Base-by-base conservation (phyloP, 2,797 vertebrate genomes). In the Pagetopsis macropterus region DNA sequence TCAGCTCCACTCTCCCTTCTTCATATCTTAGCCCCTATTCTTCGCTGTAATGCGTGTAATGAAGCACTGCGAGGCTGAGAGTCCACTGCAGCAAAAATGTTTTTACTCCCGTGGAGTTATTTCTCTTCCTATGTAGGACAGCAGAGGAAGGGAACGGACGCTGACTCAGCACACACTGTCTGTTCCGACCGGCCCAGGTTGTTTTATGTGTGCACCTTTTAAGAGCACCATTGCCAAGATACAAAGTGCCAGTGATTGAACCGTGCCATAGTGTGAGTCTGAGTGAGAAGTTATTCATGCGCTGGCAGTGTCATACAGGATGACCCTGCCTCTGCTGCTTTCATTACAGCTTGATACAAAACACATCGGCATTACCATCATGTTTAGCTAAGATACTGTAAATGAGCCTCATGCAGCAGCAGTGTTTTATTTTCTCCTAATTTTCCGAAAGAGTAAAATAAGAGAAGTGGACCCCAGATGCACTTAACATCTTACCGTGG, bases 61-160 rank as follows among this genome's bases (percentile, higher is more conserved):
- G 88, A 91, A 92, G 88, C 82, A 56, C 81, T 85, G 65, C 65
- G 78, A 86, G 78, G 83, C 88, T 86, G 48, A 78, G 75, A 88
- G 79, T 87, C 88, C 90, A 90, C 88, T 89, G 88, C 91, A 91
- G 87, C 88, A 91, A 91, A 37, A 90, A 88, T 89, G 82, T 91
- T 93, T 91, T 88, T 85, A 80, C 87, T 91, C 86, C 82, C 50
- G 58, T 76, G 79, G 87, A 87, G 85, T 90, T 85, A 91, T 91
- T 88, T 78, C 71, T 88, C 88, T 85, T 88, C 84, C 68, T 51
- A 80, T 57, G 82, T 78, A 69, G 88, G 84, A 87, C 86, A 85
- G 85, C 79, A 78, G 70, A 88, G 88, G 87, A 85, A 86, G 76
- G 82, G 8, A 83, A 75, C 62, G 84, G 84, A 75, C 21, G 79